phyloP scores from a whole-genome alignment of 2,113 vertebrate genomes.

The Macquaria australasica region DNA sequence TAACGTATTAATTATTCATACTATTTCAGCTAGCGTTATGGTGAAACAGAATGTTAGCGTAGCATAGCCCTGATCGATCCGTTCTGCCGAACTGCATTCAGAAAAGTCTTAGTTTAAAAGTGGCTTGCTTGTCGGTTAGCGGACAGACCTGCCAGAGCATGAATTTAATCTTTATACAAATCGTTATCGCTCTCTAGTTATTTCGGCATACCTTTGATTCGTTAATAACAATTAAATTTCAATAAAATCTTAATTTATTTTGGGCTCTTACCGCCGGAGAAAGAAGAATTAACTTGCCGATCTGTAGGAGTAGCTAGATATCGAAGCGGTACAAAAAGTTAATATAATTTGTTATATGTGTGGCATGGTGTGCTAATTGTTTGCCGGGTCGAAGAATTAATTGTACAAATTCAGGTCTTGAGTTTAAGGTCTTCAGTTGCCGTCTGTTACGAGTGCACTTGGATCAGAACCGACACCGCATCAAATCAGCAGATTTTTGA shows the following conservation, averaged over 20 bases:
- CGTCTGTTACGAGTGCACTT: background rate
- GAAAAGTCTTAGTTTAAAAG: accelerated
- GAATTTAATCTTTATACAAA: accelerated
- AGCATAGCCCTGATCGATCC: background rate
- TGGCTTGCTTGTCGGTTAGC: accelerated
- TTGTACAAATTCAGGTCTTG: background rate
- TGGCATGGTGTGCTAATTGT: accelerated
- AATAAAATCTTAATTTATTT: background rate
- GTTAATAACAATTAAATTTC: accelerated
- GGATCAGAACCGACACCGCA: accelerated
- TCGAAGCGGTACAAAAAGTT: background rate
- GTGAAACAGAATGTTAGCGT: slow-evolving; percentile 11
- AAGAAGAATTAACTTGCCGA: background rate
- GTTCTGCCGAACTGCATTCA: background rate
- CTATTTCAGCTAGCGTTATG: accelerated
- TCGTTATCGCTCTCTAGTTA: accelerated
- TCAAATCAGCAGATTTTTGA: background rate
- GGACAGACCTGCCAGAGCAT: accelerated
- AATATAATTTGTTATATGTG: background rate
- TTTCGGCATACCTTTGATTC: background rate
- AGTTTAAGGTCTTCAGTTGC: accelerated
- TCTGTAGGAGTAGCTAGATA: background rate
- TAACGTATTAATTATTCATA: background rate
- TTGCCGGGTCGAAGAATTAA: background rate
- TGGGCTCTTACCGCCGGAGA: accelerated